A percentile compares a stretch with the other conserved stretches of the same genome.
These are phyloP conservation scores for Epinotia bilunana DNA, from an alignment of 2,888 invertebrate genomes.

Conservation along the genomic window DNA sequence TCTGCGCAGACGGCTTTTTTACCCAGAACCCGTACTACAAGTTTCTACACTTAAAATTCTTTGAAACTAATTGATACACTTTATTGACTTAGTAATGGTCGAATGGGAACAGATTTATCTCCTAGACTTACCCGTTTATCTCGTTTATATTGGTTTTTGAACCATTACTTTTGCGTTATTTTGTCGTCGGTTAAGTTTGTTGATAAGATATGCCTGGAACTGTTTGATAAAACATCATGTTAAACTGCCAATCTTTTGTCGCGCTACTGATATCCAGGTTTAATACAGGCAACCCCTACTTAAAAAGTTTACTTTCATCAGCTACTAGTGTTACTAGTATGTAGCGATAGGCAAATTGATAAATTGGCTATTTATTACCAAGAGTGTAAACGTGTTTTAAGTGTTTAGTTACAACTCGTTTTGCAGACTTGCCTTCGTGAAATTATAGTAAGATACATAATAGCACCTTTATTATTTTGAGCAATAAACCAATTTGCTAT, in stretches of 20 bases:
- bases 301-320: neutral
- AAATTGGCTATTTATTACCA: constrained; percentile 11
- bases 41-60: constrained; percentile 45
- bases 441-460: constrained; percentile 29
- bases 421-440: constrained; percentile 13
- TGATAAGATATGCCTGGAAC: constrained; percentile 16
- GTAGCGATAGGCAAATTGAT: neutral
- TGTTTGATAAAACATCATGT: constrained; percentile 20
- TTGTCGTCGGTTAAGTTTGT: constrained; percentile 15
- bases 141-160: constrained; percentile 41
- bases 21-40: constrained; percentile 41
- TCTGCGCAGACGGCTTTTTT: constrained; percentile 41
- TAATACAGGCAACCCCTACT: neutral
- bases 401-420: constrained; percentile 23
- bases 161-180: constrained; percentile 18
- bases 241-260: neutral
- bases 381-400: constrained; percentile 3
- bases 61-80: constrained; percentile 45
- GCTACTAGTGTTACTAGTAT: constrained; percentile 12
- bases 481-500: constrained; percentile 36
- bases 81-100: constrained; percentile 42
- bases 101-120: constrained; percentile 41
- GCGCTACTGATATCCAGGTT: neutral
- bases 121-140: constrained; percentile 39
- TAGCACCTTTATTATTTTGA: constrained; percentile 28